Base-by-base conservation (phyloP, 2,888 invertebrate species). In the Nemotelus nigrinus region DNA sequence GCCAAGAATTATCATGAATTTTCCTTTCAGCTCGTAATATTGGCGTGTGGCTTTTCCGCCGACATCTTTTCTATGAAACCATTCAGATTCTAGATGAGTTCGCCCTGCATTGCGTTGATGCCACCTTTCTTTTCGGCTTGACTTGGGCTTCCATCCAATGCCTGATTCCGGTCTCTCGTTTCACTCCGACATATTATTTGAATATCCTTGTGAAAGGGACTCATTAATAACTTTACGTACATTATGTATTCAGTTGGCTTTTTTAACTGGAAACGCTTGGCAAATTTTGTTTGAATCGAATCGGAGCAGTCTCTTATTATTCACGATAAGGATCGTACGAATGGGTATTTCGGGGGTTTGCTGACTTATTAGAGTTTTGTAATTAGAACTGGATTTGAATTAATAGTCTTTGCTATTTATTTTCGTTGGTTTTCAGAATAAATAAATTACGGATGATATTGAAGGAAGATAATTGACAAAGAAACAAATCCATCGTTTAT, bases 221-320 rank as follows among this genome's bases (percentile, higher is more conserved):
- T 79, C 79, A 79, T 79, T 79, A 79, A 79, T 79, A 79, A 79
- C 79, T 79, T 60, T 63, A 67, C 63, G 74, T 71, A 74, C 74
- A 63, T 68, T 67, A 60, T 74, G 63, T 74, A 60, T 74, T 63
- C 77, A 47, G 76, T 68, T 77, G 77, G 77, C 77, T 79, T 79
- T 70, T 71, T 77, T 72, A 48, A 39, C 65, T 43, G 44, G 7
- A 48, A 44, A 65, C 25, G 25, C 44, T n/a, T n/a, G 65, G 53
- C 44, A 53, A 65, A 75, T 64, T 65, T 53, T 2, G 45, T 58
- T 58, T 55, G 3, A 45, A 53, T 47, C 58, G 58, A 6, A 8
- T 58, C 25, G 67, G n/a, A 7, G 41, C 4, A 55, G 70, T 67
- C n/a, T n/a, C 25, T 10, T 39, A 41, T 48, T 8, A 25, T 45